Base-by-base conservation (phyloP, 2,797 vertebrate genomes). In the Gymnoscopelus microlampas region DNA sequence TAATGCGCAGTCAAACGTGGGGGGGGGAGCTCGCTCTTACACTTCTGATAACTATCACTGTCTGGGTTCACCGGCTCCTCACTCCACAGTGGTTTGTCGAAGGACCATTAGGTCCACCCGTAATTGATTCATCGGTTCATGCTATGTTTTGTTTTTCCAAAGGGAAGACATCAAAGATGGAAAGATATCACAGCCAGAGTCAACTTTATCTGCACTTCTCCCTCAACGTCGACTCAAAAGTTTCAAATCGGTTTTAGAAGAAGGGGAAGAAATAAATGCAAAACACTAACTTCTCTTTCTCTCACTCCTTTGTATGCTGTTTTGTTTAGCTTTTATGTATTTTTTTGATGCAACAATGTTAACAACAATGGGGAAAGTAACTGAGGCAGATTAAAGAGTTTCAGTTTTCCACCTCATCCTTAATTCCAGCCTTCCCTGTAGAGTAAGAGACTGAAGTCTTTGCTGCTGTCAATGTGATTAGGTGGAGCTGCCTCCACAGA, bases 391-490 rank as follows among this genome's bases (percentile, higher is more conserved):
- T 93, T 92, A 92, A 92, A 93, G 90, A 72, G 0, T 66, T 66
- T 66, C 3, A 55, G 65, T 71, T 56, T 67, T 72, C 61, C 14
- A 32, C 29, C 85, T 84, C 83, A 81, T 86, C 80, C 71, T 85
- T 85, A 82, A 90, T 91, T 91, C 85, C 24, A 70, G 67, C 76
- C 79, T 73, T 92, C 93, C 91, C 91, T 68, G 84, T 51, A 77
- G 92, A 91, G 84, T 72, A 44, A 53, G 62, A 84, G 62, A 76
- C 83, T 80, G 84, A 85, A 89, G 83, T 88, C 87, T 91, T 85
- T 87, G 82, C 89, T 85, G 82, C 87, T 73, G 88, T 93, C 89
- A 91, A 89, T 83, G 87, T 94, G 92, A 94, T 94, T 93, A 91
- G 90, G 89, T 92, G 91, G 93, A 93, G 93, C 94, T 94, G 91